These are phyloP conservation scores for Koerneria pararmatus DNA, from an alignment of 2,888 invertebrate species.

Conservation along the genomic window DNA sequence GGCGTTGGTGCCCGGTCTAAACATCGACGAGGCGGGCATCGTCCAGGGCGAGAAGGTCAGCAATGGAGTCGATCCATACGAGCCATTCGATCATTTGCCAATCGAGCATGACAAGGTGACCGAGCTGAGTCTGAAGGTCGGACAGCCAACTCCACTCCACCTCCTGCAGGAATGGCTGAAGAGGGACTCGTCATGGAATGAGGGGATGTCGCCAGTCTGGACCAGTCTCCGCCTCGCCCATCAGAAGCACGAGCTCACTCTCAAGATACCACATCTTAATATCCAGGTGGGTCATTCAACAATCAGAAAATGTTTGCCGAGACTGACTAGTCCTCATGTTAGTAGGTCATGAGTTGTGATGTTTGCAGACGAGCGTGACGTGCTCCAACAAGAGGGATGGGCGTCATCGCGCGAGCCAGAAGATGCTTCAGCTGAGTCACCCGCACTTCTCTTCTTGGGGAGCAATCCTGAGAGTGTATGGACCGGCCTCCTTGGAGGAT, in stretches of 20 bases:
- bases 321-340: no score
- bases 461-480: constrained; percentile 1
- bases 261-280: neutral
- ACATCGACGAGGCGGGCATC: no score
- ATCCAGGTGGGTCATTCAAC: no score
- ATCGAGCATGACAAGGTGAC: neutral
- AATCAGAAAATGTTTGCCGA: no score
- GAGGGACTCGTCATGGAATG: no score
- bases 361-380: neutral
- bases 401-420: neutral
- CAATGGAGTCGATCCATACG: neutral
- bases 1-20: no score
- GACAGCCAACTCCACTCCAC: neutral
- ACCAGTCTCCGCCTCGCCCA: neutral
- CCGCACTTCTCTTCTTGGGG: neutral
- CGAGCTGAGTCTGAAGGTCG: neutral
- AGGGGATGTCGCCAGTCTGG: no score
- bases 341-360: no score
- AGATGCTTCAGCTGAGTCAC: neutral
- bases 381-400: constrained; percentile 4
- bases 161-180: constrained; percentile 1
- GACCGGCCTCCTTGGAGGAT: neutral
- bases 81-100: neutral
- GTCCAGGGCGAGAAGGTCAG: neutral
- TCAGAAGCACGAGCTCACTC: neutral